Conservation (phyloP, 2,888 invertebrate genomes). For the Rhimphoctona megacephalus region DNA sequence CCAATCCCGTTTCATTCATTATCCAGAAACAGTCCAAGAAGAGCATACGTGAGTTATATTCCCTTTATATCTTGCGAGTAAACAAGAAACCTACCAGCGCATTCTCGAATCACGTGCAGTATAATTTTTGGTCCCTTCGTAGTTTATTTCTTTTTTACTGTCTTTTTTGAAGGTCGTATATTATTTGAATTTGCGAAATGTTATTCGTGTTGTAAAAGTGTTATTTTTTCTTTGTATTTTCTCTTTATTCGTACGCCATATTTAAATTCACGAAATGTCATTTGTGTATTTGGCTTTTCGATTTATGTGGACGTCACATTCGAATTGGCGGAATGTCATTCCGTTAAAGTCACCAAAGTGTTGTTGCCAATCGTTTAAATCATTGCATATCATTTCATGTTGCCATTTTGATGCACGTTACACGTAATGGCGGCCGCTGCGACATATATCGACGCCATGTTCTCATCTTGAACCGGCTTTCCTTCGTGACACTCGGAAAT, state of each 20-base stretch:
- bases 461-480: background rate
- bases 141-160: background rate
- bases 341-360: background rate
- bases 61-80: background rate
- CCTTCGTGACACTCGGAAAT: background rate
- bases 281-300: background rate
- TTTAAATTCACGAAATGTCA: background rate
- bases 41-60: constrained; percentile 58
- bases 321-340: background rate
- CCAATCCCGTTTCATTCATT: constrained; percentile 67
- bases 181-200: background rate
- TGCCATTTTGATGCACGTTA: no score
- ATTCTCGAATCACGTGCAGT: background rate
- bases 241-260: background rate
- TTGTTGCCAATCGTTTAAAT: background rate
- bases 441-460: background rate
- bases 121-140: background rate
- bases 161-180: background rate
- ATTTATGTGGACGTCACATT: background rate
- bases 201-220: background rate
- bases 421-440: no score
- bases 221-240: background rate
- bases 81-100: constrained; percentile 27
- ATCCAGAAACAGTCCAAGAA: constrained; percentile 45
- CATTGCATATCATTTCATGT: no score